These are phyloP conservation scores for Glaucopsyche alexis DNA, from an alignment of 2,888 invertebrate species.

Conservation along the genomic window DNA sequence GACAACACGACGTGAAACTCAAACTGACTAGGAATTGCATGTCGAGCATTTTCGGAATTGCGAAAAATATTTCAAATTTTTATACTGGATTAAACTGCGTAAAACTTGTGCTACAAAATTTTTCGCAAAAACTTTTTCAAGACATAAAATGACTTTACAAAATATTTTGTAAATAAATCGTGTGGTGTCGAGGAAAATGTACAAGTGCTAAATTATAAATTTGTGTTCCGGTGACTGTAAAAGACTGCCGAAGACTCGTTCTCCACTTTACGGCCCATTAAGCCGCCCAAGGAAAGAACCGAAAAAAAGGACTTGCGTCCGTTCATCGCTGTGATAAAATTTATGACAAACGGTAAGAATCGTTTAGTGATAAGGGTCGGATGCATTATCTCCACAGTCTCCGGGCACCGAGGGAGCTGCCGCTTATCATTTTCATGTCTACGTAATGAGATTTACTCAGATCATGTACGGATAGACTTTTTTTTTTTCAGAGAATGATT, in stretches of 20 bases:
- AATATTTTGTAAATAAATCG: slow-evolving; percentile 34
- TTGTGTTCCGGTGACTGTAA: slow-evolving; percentile 70
- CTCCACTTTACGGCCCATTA: slow-evolving; percentile 74
- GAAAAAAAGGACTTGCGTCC: slow-evolving; percentile 62
- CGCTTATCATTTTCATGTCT: slow-evolving; percentile 35
- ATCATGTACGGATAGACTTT: slow-evolving; percentile 14
- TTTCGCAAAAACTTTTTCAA: slow-evolving; percentile 30
- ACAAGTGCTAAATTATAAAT: slow-evolving; percentile 48
- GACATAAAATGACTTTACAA: slow-evolving; percentile 21
- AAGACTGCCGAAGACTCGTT: slow-evolving; percentile 59
- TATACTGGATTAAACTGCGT: neutral
- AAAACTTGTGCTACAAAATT: slow-evolving; percentile 27
- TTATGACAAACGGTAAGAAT: slow-evolving; percentile 78
- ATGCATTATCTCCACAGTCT: slow-evolving; percentile 56
- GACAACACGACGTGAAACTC: slow-evolving; percentile 69
- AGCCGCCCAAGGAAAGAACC: slow-evolving; percentile 59
- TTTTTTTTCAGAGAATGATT: too few species aligned
- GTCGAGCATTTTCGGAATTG: slow-evolving; percentile 35
- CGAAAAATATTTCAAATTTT: neutral
- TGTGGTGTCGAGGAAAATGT: slow-evolving; percentile 52
- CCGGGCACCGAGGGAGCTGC: slow-evolving; percentile 44
- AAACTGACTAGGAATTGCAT: slow-evolving; percentile 65
- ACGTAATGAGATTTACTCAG: slow-evolving; percentile 32
- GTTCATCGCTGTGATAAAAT: slow-evolving; percentile 75
- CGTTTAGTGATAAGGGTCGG: slow-evolving; percentile 70